Conservation (phyloP, 2,113 vertebrate genomes). For the Pycnonotus jocosus region DNA sequence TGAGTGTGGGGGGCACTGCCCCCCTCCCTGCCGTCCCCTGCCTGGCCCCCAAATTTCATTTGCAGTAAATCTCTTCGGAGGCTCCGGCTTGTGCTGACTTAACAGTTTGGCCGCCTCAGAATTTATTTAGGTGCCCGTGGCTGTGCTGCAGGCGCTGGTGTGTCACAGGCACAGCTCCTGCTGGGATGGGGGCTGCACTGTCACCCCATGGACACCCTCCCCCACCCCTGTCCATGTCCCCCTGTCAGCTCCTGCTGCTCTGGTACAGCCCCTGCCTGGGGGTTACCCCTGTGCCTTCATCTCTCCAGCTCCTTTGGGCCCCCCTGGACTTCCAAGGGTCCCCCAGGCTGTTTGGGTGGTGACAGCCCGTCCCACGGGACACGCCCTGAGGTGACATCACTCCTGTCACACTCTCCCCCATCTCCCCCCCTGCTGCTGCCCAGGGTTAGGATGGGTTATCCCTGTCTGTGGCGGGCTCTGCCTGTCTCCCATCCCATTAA, state of each 20-base stretch:
- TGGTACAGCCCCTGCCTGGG: not conserved
- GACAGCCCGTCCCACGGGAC: not conserved
- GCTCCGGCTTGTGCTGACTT: constrained; percentile 15
- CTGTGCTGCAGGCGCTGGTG: not conserved
- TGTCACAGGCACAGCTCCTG: not conserved
- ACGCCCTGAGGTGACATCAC: accelerated
- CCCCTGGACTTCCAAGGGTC: not conserved
- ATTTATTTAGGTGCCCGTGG: not conserved
- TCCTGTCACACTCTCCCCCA: accelerated
- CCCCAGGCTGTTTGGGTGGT: accelerated
- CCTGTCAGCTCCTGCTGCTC: not conserved
- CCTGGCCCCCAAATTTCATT: constrained; percentile 1
- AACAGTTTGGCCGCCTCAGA: not conserved
- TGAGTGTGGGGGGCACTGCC: constrained; percentile 66
- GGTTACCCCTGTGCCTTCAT: accelerated
- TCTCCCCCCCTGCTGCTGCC: accelerated
- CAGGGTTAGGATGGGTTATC: not conserved
- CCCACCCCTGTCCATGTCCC: accelerated
- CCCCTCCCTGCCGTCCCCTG: not conserved
- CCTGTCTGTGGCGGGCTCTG: not conserved
- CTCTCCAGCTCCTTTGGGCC: not conserved
- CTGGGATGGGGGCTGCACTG: not conserved
- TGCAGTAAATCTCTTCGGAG: constrained; percentile 42
- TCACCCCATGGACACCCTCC: not conserved
- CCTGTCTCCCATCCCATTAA: constrained; percentile 22